A percentile compares a stretch with the other conserved stretches of the same genome.
These are phyloP conservation scores for Calliphora vicina DNA, from an alignment of 1,140 invertebrate genomes.

Conservation along the genomic window DNA sequence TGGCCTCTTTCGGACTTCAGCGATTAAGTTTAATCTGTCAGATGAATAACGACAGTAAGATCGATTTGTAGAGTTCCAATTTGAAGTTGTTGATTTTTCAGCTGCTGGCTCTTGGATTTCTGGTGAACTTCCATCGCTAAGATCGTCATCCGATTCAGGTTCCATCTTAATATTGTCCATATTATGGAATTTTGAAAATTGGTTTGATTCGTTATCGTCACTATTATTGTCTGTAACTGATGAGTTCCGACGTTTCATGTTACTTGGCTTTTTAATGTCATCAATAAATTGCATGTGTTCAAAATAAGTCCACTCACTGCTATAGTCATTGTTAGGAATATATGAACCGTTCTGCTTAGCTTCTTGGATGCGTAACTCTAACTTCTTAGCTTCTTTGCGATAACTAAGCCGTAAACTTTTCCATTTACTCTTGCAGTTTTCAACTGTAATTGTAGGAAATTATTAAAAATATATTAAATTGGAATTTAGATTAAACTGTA, in stretches of 20 bases:
- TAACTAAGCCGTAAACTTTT: conserved; percentile 39
- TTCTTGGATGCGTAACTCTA: not conserved
- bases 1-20: too few relatives aligned
- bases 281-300: conserved; percentile 38
- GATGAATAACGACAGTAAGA: too few relatives aligned
- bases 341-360: not conserved
- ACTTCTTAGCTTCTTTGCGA: conserved; percentile 35
- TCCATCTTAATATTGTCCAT: not conserved
- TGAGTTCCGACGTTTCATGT: not conserved
- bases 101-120: not conserved
- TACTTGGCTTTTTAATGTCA: not conserved
- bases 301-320: conserved; percentile 34
- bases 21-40: too few relatives aligned
- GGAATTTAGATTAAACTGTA: not conserved
- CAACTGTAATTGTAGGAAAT: not conserved
- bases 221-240: not conserved
- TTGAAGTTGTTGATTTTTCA: not conserved
- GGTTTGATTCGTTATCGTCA: not conserved
- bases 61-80: too few relatives aligned
- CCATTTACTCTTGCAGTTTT: conserved; percentile 40
- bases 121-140: not conserved
- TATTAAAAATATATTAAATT: not conserved
- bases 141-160: conserved; percentile 33
- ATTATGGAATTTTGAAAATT: not conserved
- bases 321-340: not conserved